Percentiles rank a stretch among this genome's conserved stretches.
phyloP scores from a whole-genome alignment of 2,888 invertebrate species.

The Luperina nickerlii region DNA sequence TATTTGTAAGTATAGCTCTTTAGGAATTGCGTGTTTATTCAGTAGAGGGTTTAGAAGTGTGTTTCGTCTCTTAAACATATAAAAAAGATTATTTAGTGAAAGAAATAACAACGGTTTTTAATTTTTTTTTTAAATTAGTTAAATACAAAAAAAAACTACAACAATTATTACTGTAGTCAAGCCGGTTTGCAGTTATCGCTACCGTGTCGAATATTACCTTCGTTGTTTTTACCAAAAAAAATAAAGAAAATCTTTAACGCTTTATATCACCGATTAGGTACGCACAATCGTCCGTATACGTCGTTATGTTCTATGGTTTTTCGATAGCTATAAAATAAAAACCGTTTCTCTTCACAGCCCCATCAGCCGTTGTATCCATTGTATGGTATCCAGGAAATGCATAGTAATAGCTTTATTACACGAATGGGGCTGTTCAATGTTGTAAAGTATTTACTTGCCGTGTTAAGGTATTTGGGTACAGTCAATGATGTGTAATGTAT shows the following conservation, averaged over 20 bases:
- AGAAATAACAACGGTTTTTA: neutral
- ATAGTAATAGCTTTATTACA: slow-evolving; percentile 67
- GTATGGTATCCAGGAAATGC: slow-evolving; percentile 65
- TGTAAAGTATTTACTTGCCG: slow-evolving; percentile 57
- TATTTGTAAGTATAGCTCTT: neutral
- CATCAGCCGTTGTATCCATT: slow-evolving; percentile 62
- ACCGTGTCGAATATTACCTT: neutral
- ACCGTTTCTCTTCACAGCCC: slow-evolving; percentile 57
- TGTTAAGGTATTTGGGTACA: slow-evolving; percentile 31
- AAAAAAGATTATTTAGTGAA: neutral
- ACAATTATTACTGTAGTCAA: neutral
- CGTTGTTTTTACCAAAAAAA: slow-evolving; percentile 46
- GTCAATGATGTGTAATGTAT: slow-evolving; percentile 23
- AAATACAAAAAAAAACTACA: neutral
- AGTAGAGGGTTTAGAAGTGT: neutral
- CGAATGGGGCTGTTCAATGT: slow-evolving; percentile 46
- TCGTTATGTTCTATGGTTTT: slow-evolving; percentile 68
- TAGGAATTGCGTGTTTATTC: neutral
- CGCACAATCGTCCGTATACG: slow-evolving; percentile 62
- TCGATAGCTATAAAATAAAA: slow-evolving; percentile 68
- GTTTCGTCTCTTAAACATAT: neutral
- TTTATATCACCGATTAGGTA: slow-evolving; percentile 66
- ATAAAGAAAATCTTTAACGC: slow-evolving; percentile 57
- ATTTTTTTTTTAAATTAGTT: neutral
- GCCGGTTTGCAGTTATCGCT: neutral